phyloP scores from a whole-genome alignment of 2,888 invertebrate species.

The Torymus texanus region DNA sequence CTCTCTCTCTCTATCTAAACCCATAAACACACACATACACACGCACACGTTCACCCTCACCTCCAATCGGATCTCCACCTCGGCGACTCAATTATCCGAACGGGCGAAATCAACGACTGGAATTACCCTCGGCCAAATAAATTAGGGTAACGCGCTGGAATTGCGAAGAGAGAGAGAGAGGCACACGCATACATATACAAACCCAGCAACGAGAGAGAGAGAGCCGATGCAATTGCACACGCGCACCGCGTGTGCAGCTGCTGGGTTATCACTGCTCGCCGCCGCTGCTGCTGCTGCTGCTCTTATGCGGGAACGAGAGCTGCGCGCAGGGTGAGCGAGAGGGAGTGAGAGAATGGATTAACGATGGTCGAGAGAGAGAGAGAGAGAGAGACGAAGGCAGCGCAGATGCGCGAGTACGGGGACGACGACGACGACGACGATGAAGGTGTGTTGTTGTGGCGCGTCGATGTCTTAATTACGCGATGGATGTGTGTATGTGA shows the following conservation, averaged over 20 bases:
- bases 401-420: neutral
- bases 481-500: neutral
- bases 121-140: constrained; percentile 51
- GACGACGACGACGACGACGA: neutral
- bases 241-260: constrained; percentile 18
- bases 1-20: no score
- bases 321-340: neutral
- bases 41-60: no score
- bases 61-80: constrained; percentile 37
- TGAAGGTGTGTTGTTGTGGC: constrained; percentile 28
- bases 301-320: neutral
- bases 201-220: neutral
- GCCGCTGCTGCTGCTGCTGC: constrained; percentile 35
- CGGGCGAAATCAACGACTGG: constrained; percentile 48
- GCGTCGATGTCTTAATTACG: constrained; percentile 47
- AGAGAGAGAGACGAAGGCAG: neutral
- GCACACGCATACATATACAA: no score
- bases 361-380: constrained; percentile 11
- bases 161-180: constrained; percentile 11
- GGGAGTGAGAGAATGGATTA: constrained; percentile 13
- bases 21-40: no score
- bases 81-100: constrained; percentile 54
- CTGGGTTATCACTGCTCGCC: neutral
- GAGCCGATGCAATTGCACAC: constrained; percentile 44
- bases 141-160: constrained; percentile 45